Base-by-base conservation (phyloP, 1,140 invertebrate genomes). In the Ganaspis sp. region DNA sequence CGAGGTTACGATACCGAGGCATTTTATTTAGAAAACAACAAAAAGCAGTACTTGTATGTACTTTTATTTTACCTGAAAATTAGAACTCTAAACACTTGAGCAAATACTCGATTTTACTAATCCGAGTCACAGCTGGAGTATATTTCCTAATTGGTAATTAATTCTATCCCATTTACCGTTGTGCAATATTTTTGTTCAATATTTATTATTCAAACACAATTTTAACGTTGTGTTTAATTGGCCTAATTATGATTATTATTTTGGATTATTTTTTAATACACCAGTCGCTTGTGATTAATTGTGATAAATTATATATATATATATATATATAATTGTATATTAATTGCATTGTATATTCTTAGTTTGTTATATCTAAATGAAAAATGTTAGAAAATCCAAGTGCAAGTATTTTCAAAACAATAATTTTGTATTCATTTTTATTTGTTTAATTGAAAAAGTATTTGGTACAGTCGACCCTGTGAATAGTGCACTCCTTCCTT, bases 141-240 rank as follows among this genome's bases (percentile, higher is more conserved):
- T 49, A 49, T n/a, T 49, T 49, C 15, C 12, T 49, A 49, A n/a
- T 6, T 40, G 1, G 11, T 40, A 17, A n/a, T 49, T 17, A n/a
- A 17, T 49, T 49, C 45, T 49, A 49, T 49, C 17, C 2, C n/a
- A 49, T 17, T 45, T 45, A 45, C 4, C 12, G 42, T 49, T 49
- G 45, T 45, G 40, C n/a, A 45, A 45, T 45, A 45, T 45, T n/a
- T 49, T 49, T n/a, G 42, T 49, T n/a, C n/a, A 49, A 49, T 49
- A n/a, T 49, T 49, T 49, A n/a, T n/a, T n/a, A n/a, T n/a, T n/a
- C n/a, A n/a, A 17, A 17, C 15, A 17, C 15, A 49, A 49, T 49
- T 5, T 49, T n/a, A 3, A 49, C 8, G 5, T 40, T 49, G n/a
- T 49, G 45, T 49, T 45, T n/a, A n/a, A n/a, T n/a, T n/a, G n/a